These are phyloP conservation scores for Silurus lanzhouensis DNA, from an alignment of 2,797 vertebrate genomes.

Conservation along the genomic window DNA sequence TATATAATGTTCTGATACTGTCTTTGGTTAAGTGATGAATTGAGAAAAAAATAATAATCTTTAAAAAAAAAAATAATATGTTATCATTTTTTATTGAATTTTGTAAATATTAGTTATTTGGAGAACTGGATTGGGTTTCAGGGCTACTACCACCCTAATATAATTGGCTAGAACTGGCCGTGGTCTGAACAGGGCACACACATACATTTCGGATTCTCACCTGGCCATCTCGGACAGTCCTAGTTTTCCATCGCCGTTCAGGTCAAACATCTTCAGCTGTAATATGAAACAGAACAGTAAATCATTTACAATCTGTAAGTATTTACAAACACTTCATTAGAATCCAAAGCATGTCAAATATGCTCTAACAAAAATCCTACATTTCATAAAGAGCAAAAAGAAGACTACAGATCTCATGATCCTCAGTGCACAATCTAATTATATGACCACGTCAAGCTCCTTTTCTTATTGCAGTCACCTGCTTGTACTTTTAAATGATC, in stretches of 20 bases:
- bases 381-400: neutral
- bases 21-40: no score
- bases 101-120: no score
- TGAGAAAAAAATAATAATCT: no score
- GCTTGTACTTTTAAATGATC: neutral
- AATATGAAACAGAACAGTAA: neutral
- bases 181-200: no score
- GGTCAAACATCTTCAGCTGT: conserved; percentile 94
- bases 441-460: neutral
- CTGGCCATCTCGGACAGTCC: conserved; percentile 97
- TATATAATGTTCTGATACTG: no score
- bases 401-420: neutral
- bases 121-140: no score
- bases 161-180: no score
- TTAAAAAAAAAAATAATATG: no score
- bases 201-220: conserved; percentile 67
- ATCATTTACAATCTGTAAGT: neutral
- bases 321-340: neutral
- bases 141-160: no score
- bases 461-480: neutral
- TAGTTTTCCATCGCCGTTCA: conserved; percentile 93
- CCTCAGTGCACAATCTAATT: neutral
- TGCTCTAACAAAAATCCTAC: neutral
- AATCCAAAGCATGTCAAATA: neutral
- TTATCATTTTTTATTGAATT: no score